Conservation (phyloP, 1,140 invertebrate genomes). For the Drosophila athabasca region DNA sequence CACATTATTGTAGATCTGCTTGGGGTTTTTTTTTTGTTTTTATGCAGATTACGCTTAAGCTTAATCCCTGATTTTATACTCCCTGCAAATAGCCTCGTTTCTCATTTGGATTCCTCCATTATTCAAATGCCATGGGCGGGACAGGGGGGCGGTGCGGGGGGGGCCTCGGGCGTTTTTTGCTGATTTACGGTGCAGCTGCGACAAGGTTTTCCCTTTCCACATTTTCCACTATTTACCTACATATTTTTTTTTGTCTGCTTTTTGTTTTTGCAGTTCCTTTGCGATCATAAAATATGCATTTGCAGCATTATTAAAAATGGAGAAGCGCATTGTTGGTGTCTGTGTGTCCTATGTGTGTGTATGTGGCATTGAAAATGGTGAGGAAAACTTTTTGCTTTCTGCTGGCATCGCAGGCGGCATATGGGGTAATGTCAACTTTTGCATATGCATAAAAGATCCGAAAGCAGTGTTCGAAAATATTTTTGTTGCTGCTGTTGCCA, state of each 20-base stretch:
- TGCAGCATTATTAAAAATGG: conserved; percentile 70
- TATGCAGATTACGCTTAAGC: background rate
- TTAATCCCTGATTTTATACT: background rate
- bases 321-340: conserved; percentile 45
- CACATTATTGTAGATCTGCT: no score
- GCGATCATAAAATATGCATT: conserved; percentile 75
- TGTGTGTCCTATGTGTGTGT: conserved; percentile 4
- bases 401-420: conserved; percentile 47
- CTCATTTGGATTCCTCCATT: conserved; percentile 40
- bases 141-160: background rate
- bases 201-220: conserved; percentile 36
- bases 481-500: conserved; percentile 28
- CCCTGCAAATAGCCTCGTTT: conserved; percentile 1
- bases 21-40: no score
- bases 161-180: conserved; percentile 14
- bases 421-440: conserved; percentile 68
- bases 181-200: conserved; percentile 72
- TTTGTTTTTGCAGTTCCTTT: conserved; percentile 22
- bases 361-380: conserved; percentile 62
- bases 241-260: conserved; percentile 14
- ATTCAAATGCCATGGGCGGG: conserved; percentile 50
- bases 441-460: conserved; percentile 75
- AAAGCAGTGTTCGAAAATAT: conserved; percentile 16
- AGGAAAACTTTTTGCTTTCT: conserved; percentile 46
- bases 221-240: conserved; percentile 50